phyloP scores from a whole-genome alignment of 2,113 vertebrate species.

The Eurypyga helias region DNA sequence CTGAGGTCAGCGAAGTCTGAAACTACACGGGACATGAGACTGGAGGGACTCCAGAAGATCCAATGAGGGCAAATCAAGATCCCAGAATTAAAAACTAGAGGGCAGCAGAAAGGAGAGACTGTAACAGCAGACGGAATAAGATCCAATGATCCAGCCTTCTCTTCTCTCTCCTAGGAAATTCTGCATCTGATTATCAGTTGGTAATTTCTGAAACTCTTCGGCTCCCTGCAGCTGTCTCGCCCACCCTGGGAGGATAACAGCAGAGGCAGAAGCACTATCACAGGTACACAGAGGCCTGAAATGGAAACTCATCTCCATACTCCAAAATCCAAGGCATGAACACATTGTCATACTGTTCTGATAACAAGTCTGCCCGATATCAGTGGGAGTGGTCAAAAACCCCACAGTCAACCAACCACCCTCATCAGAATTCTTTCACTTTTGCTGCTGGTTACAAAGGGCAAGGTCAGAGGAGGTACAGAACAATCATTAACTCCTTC shows the following conservation, averaged over 20 bases:
- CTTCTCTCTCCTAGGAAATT: background rate
- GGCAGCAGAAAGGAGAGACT: background rate
- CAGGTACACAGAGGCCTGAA: background rate
- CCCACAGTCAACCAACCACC: background rate
- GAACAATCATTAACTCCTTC: background rate
- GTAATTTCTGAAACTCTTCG: background rate
- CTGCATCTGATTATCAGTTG: background rate
- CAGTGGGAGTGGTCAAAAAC: background rate
- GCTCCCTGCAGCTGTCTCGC: background rate
- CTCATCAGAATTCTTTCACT: background rate
- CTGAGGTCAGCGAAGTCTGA: background rate
- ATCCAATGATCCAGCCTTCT: background rate
- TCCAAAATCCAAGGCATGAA: background rate
- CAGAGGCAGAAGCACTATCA: accelerated
- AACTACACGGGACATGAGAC: background rate
- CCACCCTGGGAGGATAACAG: background rate
- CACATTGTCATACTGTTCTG: background rate
- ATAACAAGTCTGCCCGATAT: background rate
- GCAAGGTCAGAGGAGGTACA: background rate
- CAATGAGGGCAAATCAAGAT: background rate
- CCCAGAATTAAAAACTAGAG: background rate
- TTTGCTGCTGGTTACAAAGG: background rate
- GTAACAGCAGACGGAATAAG: background rate
- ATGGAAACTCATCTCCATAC: background rate
- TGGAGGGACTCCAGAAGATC: background rate